Conservation (phyloP, 2,113 vertebrate species). For the Gadus macrocephalus region DNA sequence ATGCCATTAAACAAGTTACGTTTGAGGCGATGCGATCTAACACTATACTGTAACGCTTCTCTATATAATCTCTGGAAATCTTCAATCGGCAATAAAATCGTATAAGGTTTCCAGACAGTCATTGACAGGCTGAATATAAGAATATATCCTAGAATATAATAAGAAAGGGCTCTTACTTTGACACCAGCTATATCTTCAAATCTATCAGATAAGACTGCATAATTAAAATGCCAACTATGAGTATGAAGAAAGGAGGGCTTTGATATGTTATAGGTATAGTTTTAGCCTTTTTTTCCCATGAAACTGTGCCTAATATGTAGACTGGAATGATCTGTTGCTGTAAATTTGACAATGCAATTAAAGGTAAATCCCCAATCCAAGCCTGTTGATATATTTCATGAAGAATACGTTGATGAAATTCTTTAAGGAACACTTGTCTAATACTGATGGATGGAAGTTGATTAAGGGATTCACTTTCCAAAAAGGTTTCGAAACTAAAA, state of each 20-base stretch:
- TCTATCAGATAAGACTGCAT: conserved; percentile 73
- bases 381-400: conserved; percentile 37
- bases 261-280: conserved; percentile 57
- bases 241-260: conserved; percentile 44
- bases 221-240: conserved; percentile 77
- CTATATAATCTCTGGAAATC: conserved; percentile 42
- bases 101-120: conserved; percentile 61
- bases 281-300: conserved; percentile 16
- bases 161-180: conserved; percentile 69
- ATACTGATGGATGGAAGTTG: conserved; percentile 43
- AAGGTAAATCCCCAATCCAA: conserved; percentile 57
- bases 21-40: conserved; percentile 45
- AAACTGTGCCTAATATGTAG: conserved; percentile 18
- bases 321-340: conserved; percentile 40
- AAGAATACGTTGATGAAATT: conserved; percentile 38
- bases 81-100: conserved; percentile 57
- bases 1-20: conserved; percentile 47
- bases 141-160: conserved; percentile 74
- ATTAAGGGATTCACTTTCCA: conserved; percentile 41
- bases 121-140: conserved; percentile 70
- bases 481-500: neutral
- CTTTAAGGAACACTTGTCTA: neutral
- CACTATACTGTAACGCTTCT: conserved; percentile 52
- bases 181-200: conserved; percentile 67
- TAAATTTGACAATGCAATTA: conserved; percentile 71